Evolutionary conservation across 2,888 invertebrate genomes (phyloP), one percentile per base, ranked within the genome.

Genomic region (Crepidodera aurea): DNA sequence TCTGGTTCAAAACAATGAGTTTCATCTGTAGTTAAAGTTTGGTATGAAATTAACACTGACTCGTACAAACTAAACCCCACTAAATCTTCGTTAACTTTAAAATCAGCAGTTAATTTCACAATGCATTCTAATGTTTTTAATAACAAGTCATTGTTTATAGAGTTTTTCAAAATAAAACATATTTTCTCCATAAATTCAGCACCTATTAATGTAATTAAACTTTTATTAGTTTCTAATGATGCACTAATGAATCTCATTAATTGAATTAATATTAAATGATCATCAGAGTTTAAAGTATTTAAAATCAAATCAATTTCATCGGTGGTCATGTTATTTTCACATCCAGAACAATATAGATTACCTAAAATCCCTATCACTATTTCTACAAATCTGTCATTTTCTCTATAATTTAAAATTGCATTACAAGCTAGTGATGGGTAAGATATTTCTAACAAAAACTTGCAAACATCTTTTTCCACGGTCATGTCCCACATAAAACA

Each of bases 401-500:
- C 85, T 50, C 85, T 83, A 3, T 88, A 84, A 10, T 80, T 79
- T 44, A 83, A 82, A 48, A 90, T 75, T 0, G 85, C 84, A 60
- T 85, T 83, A 68, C 85, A 82, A 12, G 90, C 86, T 13, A 92
- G 81, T 57, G 88, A 86, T 2, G 91, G 82, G 61, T 88, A 87
- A 64, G 90, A 85, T 64, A 91, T 86, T 69, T 88, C 83, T 57
- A 89, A 80, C 8, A 94, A 81, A 73, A 89, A 89, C 39, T 85
- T 74, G 7, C 91, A 90, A 0, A 94, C 90, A 74, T 92, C 92
- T 67, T 86, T 84, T 69, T 93, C 91, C 0, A 89, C 84, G 0
- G 93, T 90, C 92, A 93, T 93, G 70, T 94, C 93, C 94, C 94
- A 94, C 0, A 94, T 78, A 4, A 87, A 86, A 74, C 92, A 91